These are phyloP conservation scores for Hirundichthys speculiger DNA, from an alignment of 2,113 vertebrate species.

Conservation along the genomic window DNA sequence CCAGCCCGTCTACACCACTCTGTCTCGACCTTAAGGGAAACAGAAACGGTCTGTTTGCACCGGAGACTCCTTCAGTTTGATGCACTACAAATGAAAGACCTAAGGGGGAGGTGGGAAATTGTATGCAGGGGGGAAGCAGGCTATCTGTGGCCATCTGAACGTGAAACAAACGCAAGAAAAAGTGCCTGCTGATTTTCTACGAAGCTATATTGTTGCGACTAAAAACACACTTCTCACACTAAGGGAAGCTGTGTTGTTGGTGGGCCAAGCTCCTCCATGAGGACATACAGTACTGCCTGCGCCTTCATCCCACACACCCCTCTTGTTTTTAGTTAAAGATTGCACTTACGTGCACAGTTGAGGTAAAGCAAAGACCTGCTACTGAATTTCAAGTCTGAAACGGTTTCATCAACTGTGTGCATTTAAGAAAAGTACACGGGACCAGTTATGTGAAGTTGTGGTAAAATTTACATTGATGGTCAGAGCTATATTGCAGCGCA, in stretches of 20 bases:
- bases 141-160: conserved; percentile 66
- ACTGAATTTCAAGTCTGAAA: conserved; percentile 65
- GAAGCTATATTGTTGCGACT: conserved; percentile 60
- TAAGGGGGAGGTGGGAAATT: conserved; percentile 42
- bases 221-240: conserved; percentile 61
- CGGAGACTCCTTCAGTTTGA: conserved; percentile 58
- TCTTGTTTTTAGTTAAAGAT: conserved; percentile 49
- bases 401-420: conserved; percentile 52
- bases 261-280: conserved; percentile 80
- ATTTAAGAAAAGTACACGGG: conserved; percentile 51
- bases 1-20: conserved; percentile 95
- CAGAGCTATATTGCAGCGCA: conserved; percentile 45
- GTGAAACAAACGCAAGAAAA: conserved; percentile 64
- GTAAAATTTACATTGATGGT: conserved; percentile 68
- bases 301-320: conserved; percentile 56
- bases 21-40: conserved; percentile 87
- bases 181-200: conserved; percentile 91
- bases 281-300: conserved; percentile 71
- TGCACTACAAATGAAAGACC: conserved; percentile 82
- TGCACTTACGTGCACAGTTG: conserved; percentile 52
- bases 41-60: conserved; percentile 17
- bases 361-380: conserved; percentile 55
- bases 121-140: conserved; percentile 41
- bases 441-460: conserved; percentile 72
- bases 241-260: conserved; percentile 71